phyloP scores from a whole-genome alignment of 1,140 invertebrate species.

The Drosophila pseudoobscura region DNA sequence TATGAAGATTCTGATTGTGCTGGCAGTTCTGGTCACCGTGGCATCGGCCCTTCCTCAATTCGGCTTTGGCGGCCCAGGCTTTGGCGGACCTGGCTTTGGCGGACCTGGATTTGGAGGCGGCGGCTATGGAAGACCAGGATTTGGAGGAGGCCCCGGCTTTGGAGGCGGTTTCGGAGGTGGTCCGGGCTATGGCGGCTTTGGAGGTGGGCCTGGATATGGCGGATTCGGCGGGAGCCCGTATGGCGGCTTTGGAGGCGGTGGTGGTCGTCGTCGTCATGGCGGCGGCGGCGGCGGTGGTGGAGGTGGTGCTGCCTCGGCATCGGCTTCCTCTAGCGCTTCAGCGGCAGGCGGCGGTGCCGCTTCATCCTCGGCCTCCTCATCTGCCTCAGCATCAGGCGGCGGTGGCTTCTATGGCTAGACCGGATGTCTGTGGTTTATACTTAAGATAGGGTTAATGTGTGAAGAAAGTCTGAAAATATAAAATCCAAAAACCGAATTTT shows the following conservation, averaged over 20 bases:
- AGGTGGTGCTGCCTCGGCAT: slow-evolving; percentile 13
- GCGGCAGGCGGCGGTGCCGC: slow-evolving; percentile 36
- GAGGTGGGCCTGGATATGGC: slow-evolving; percentile 27
- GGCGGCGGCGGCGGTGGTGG: slow-evolving; percentile 29
- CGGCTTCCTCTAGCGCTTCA: slow-evolving; percentile 36
- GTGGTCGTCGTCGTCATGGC: not conserved
- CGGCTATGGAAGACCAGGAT: not conserved
- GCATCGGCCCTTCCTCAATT: slow-evolving; percentile 50
- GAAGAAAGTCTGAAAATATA: slow-evolving; percentile 41
- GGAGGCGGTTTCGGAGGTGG: slow-evolving; percentile 22
- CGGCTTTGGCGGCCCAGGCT: slow-evolving; percentile 1
- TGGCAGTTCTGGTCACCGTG: slow-evolving; percentile 48
- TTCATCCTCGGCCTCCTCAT: slow-evolving; percentile 25
- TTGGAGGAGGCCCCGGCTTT: not conserved
- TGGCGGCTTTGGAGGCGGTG: slow-evolving; percentile 13
- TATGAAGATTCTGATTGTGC: slow-evolving; percentile 68
- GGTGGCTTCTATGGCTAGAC: slow-evolving; percentile 25
- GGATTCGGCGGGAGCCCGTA: slow-evolving; percentile 18
- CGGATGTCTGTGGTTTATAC: not conserved
- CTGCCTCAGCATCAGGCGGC: slow-evolving; percentile 13
- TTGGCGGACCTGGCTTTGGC: not conserved
- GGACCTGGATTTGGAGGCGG: slow-evolving; percentile 33
- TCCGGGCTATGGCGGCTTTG: slow-evolving; percentile 22
- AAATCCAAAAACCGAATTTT: not conserved
- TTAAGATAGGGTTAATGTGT: slow-evolving; percentile 34